Evolutionary conservation across 2,113 vertebrate species (phyloP).

Genomic region (Hippocampus abdominalis): DNA sequence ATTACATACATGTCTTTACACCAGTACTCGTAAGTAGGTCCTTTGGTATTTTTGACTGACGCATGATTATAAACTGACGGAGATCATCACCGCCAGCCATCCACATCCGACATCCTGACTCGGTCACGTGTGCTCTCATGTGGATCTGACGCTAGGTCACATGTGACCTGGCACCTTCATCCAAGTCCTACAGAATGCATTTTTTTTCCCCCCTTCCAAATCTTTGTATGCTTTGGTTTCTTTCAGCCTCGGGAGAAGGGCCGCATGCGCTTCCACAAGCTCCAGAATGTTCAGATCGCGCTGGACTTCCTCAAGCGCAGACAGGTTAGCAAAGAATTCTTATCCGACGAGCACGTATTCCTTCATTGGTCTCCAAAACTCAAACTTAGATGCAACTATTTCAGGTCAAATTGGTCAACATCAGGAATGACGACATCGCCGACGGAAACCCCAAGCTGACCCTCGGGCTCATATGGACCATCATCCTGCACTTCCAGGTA

Average conservation of each 20-base stretch:
- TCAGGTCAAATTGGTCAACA: slow-evolving; percentile 95
- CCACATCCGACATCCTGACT: background rate
- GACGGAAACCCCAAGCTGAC: slow-evolving; percentile 97
- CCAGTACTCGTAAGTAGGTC: background rate
- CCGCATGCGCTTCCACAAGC: slow-evolving; percentile 94
- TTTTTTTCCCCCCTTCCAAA: background rate
- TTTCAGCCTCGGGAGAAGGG: slow-evolving; percentile 91
- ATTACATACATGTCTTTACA: too few relatives aligned
- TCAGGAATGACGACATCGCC: slow-evolving; percentile 92
- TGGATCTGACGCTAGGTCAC: background rate
- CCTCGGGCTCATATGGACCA: slow-evolving; percentile 94
- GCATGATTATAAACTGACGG: background rate
- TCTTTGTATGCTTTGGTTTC: slow-evolving; percentile 5
- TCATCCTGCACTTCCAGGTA: slow-evolving; percentile 98
- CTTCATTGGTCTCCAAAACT: background rate
- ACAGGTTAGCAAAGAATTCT: slow-evolving; percentile 72
- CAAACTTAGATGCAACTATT: too few relatives aligned
- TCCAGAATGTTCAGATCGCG: slow-evolving; percentile 97
- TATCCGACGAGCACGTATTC: background rate
- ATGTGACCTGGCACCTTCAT: background rate
- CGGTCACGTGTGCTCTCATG: background rate
- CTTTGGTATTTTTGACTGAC: background rate
- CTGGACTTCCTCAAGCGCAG: slow-evolving; percentile 93
- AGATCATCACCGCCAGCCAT: background rate
- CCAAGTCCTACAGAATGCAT: background rate